Evolutionary conservation across 2,888 invertebrate species (phyloP).

Genomic region (Tinea pellionella): DNA sequence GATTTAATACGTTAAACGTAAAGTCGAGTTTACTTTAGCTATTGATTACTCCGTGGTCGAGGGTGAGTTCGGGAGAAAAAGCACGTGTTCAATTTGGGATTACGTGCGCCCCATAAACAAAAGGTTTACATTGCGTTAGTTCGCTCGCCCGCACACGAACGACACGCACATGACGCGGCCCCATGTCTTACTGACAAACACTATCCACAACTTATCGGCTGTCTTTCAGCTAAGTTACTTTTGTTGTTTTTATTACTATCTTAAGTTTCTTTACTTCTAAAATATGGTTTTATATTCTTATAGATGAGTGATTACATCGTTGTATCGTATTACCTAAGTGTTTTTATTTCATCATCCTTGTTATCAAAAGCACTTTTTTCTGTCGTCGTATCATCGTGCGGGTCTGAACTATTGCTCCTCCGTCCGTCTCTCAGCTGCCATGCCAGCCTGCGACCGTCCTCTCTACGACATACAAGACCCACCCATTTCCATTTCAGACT

Average conservation of each 20-base stretch:
- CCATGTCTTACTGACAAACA: constrained; percentile 1
- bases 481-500: too few relatives aligned
- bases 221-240: background rate
- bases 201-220: background rate
- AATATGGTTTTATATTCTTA: background rate
- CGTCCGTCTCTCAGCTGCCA: too few relatives aligned
- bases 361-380: too few relatives aligned
- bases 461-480: too few relatives aligned
- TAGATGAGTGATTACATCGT: too few relatives aligned
- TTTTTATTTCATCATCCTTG: too few relatives aligned
- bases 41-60: constrained; percentile 21
- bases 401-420: too few relatives aligned
- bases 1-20: constrained; percentile 24
- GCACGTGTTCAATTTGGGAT: constrained; percentile 67
- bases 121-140: constrained; percentile 51
- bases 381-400: too few relatives aligned
- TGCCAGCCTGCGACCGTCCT: too few relatives aligned
- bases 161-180: constrained; percentile 13
- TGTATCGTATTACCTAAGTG: too few relatives aligned
- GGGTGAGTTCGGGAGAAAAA: constrained; percentile 59
- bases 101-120: constrained; percentile 62
- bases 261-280: background rate
- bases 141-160: constrained; percentile 19
- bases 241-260: background rate
- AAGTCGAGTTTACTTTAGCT: constrained; percentile 24